Evolutionary conservation across 1,140 invertebrate species (phyloP).

Genomic region (Ceratina calcarata): DNA sequence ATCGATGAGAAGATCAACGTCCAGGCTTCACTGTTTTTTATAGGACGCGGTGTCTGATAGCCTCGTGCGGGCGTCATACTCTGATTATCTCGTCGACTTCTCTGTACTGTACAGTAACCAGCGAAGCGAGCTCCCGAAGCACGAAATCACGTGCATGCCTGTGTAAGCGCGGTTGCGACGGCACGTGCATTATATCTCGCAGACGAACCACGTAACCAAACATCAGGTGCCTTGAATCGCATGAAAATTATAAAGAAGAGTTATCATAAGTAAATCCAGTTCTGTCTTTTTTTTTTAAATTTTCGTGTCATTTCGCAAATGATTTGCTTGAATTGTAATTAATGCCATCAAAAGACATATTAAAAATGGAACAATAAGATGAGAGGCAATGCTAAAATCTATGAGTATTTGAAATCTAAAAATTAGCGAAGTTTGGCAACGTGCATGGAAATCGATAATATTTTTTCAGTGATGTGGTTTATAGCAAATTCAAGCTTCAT

Average conservation of each 20-base stretch:
- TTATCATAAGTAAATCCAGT: too few relatives aligned
- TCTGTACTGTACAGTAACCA: conserved; percentile 27
- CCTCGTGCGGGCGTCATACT: conserved; percentile 58
- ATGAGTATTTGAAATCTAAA: too few relatives aligned
- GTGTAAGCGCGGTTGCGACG: not conserved
- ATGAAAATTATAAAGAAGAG: too few relatives aligned
- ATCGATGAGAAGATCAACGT: conserved; percentile 19
- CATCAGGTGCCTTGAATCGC: conserved; percentile 42
- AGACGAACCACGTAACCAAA: conserved; percentile 25
- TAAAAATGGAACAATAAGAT: not conserved
- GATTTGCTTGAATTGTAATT: too few relatives aligned
- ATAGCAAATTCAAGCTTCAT: too few relatives aligned
- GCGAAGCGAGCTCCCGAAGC: not conserved
- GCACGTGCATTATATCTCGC: conserved; percentile 17
- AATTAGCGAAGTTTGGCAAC: too few relatives aligned
- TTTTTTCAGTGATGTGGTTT: too few relatives aligned
- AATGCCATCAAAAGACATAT: too few relatives aligned
- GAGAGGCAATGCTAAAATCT: too few relatives aligned
- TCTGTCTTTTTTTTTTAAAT: too few relatives aligned
- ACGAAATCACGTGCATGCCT: not conserved
- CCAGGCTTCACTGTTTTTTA: conserved; percentile 31
- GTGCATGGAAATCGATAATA: too few relatives aligned
- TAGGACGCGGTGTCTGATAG: not conserved
- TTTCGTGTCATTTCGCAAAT: too few relatives aligned
- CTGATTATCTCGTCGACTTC: conserved; percentile 60